Base-by-base conservation (phyloP, 1,140 invertebrate species). In the Aricia agestis region DNA sequence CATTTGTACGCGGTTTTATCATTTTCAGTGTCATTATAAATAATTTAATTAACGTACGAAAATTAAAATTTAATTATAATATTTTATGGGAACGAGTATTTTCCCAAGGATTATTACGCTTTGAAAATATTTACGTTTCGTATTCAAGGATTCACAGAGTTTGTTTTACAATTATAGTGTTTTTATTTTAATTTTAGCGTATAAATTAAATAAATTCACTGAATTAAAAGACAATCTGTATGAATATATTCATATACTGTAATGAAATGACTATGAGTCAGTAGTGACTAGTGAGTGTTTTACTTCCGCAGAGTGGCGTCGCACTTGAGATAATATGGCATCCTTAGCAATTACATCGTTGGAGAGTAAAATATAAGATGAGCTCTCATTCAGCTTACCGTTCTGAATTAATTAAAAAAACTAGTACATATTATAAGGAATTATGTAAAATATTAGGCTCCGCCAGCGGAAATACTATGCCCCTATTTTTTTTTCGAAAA, bases 81-180 rank as follows among this genome's bases (percentile, higher is more conserved):
- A 63, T 63, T 63, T 63, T 63, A 63, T 63, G 59, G 59, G 59
- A 63, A 63, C 59, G 10, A 63, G 17, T 11, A 19, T 63, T 63
- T 63, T 63, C 59, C 59, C 59, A 63, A 63, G 59, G 18, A 63
- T 63, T 19, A 63, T 63, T 63, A 63, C 19, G 18, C 17, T 63
- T 19, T 19, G 17, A 19, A 19, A 63, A 63, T 19, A 63, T 63
- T 63, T 63, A 63, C 59, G 59, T 63, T 25, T 25, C 59, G 10
- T 19, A 63, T 63, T 25, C 59, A 25, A 63, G 59, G 18, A 63
- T 63, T 63, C 59, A 19, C 19, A 63, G 17, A 63, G 19, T n/a
- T 63, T 63, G 19, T 63, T 63, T 19, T 17, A 63, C 19, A 25
- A 63, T 63, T 63, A 31, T 63, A 19, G 59, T 63, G 10, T 63